phyloP scores from a whole-genome alignment of 2,797 vertebrate species.

The Phalloptychus januarius region DNA sequence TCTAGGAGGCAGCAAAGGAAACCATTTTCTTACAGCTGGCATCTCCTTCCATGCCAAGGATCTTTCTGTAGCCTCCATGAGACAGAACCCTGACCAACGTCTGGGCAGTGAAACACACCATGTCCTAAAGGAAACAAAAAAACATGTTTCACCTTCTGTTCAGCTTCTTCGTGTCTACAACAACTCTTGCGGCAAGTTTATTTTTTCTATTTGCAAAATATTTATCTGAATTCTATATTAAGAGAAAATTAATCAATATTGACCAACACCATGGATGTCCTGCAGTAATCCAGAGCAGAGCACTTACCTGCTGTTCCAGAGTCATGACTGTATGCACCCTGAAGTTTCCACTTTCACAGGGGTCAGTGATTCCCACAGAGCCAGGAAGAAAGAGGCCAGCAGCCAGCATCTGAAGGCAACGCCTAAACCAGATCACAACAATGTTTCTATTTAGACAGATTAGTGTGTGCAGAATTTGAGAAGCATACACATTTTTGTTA shows the following conservation, averaged over 20 bases:
- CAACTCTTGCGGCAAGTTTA: not conserved
- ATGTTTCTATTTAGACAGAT: not conserved
- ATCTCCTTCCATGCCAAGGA: slow-evolving; percentile 94
- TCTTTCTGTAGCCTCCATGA: slow-evolving; percentile 94
- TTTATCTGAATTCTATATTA: not conserved
- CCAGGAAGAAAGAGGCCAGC: slow-evolving; percentile 95
- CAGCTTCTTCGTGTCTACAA: not conserved
- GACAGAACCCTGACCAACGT: slow-evolving; percentile 94
- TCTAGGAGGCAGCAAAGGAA: not conserved
- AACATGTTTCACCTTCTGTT: slow-evolving; percentile 5
- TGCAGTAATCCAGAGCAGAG: not conserved
- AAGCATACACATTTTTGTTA: not conserved
- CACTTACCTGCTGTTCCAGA: slow-evolving; percentile 91
- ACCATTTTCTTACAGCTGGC: slow-evolving; percentile 85
- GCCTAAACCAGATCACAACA: slow-evolving; percentile 70
- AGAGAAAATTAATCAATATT: not conserved
- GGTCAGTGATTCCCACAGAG: slow-evolving; percentile 95
- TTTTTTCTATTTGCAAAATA: not conserved
- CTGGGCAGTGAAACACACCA: slow-evolving; percentile 97
- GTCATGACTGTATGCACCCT: slow-evolving; percentile 98
- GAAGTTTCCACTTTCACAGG: slow-evolving; percentile 96
- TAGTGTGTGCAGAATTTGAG: not conserved
- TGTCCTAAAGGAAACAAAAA: slow-evolving; percentile 84
- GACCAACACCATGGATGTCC: not conserved
- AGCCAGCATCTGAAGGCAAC: slow-evolving; percentile 96